Base-by-base conservation (phyloP, 1,140 invertebrate genomes). In the Ganaspis sp. region DNA sequence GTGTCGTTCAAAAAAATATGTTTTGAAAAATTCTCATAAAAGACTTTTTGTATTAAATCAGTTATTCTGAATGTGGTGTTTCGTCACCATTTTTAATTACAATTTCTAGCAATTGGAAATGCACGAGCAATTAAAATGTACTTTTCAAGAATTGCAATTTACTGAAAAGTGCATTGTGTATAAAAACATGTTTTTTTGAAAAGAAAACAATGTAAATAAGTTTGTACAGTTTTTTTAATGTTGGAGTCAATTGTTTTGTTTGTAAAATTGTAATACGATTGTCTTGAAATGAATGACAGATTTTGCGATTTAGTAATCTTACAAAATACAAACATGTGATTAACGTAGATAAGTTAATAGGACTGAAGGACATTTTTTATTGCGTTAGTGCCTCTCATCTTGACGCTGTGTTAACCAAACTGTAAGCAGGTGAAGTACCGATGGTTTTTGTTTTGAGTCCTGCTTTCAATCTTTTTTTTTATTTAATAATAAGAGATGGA, bases 301-400 rank as follows among this genome's bases (percentile, higher is more conserved):
- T 12, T 15, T 15, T 82, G 85, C 84, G 83, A 86, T 86, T 74
- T 85, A 83, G 76, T 72, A 81, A 77, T 82, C 64, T 75, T 76
- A 79, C 73, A 77, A 38, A 26, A 64, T 81, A 69, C 79, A 76
- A 84, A 86, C 76, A 76, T 86, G 85, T 86, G 83, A 86, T 86
- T 83, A 82, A 82, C 76, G 79, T 85, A 84, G 77, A 73, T 79
- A 79, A 85, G 84, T 79, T 84, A 81, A 87, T 88, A 89, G 85
- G 83, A 89, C 86, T 89, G 88, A 89, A 79, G 83, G 84, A 88
- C 76, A 81, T 84, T 87, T n/a, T 26, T 84, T 82, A 81, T 83
- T 84, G 79, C 81, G 72, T 82, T 86, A 84, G 84, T 84, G 84
- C 82, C 83, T 87, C 79, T 83, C 81, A 71, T 83, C 75, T 81